Base-by-base conservation (phyloP, 2,113 vertebrate species). In the Vidua macroura region DNA sequence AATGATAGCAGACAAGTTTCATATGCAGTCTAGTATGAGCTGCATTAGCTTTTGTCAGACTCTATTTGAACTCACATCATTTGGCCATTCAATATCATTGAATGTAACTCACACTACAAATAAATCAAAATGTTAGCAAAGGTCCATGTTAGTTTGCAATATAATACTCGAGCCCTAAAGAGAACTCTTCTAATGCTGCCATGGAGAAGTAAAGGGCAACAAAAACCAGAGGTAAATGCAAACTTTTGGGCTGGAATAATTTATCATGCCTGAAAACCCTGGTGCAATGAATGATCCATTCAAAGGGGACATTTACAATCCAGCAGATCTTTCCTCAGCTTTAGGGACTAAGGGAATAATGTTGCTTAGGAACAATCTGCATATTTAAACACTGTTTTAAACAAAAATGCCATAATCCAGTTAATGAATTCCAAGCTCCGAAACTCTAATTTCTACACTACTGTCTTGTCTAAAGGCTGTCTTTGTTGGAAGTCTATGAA, bases 321-420 rank as follows among this genome's bases (percentile, higher is more conserved):
- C 62, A 52, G 92, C 76, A 90, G 83, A 79, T 82, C 83, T 90
- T 68, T 60, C 62, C 91, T 92, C 86, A 90, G 91, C 95, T 94
- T 90, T 79, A 73, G 88, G 80, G 91, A 88, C 88, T 90, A 33
- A 83, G 92, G 83, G 92, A 92, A 69, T 80, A 39, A 88, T 78
- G 88, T 96, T 95, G 93, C 96, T 95, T 95, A 93, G 96, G 92
- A 95, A 93, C 92, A 96, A 88, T 86, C 88, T 95, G 72, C 90
- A 96, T 95, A 79, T 93, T 96, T 93, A 96, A 92, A 82, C 53
- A 88, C 60, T 76, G 23, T 83, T 95, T 93, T 79, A 93, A 95
- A 92, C 60, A 73, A 89, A 88, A 92, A 64, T 83, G 78, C 41
- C 55, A 67, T 60, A 77, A 62, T 88, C 56, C 72, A 48, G 55